Evolutionary conservation across 2,888 invertebrate genomes (phyloP), one percentile per base, ranked within the genome.

Genomic region (Dicyrtoma fusca): DNA sequence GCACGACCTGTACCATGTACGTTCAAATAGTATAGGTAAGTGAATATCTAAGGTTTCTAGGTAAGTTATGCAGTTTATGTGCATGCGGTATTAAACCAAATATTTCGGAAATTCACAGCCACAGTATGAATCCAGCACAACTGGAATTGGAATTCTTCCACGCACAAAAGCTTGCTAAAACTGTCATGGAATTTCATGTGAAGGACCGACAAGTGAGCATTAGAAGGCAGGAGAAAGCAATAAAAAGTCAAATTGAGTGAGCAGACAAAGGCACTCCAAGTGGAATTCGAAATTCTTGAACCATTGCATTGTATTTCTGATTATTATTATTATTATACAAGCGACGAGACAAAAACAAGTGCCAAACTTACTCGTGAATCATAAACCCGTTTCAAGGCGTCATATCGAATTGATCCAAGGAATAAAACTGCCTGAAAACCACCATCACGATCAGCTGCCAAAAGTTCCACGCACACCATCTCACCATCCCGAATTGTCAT

Each of bases 381-480:
- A 85, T 97, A 97, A 74, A 97, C 97, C 85, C 94, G 91, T 84
- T 97, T 96, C 76, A 99, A 87, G 42, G 97, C 95, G 85, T 98
- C 98, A 85, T 97, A 98, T 81, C 97, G 89, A 83, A 99, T 97
- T 73, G 97, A 97, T 64, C 98, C 98, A 73, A 97, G 89, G 85
- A 99, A 99, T 81, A 98, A 91, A 80, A 97, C 97, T 25, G 95
- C 94, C 84, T 95, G 95, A 61, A 92, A 90, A 42, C 89, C 87
- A 42, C 90, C 92, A 83, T 91, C 89, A 77, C 93, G 89, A 82
- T 98, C 97, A 51, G 91, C 89, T 70, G 97, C 98, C 72, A 97
- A 93, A 82, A 99, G 86, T 85, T 99, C 98, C 74, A 99, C 97
- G 85, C 97, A 97, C 70, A 99, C 96, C 92, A 97, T 95, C 86